These are phyloP conservation scores for Sebastes trivittatus DNA, from an alignment of 2,797 vertebrate species.

Conservation along the genomic window DNA sequence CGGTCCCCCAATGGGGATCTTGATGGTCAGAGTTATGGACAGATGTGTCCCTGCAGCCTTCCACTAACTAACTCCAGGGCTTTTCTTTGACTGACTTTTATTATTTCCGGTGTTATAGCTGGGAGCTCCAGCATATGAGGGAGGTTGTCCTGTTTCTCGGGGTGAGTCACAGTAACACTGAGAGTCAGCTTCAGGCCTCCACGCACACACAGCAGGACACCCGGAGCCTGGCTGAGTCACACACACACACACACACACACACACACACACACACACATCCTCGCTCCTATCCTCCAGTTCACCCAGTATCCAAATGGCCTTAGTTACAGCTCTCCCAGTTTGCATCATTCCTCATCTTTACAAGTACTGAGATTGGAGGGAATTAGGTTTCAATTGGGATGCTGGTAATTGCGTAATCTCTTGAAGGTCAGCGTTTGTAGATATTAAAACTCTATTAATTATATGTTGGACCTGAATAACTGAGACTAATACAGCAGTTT, in stretches of 20 bases:
- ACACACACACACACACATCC: neutral
- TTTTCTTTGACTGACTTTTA: slow-evolving; percentile 14
- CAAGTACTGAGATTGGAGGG: neutral
- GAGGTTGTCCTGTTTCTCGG: slow-evolving; percentile 24
- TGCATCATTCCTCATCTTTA: slow-evolving; percentile 1
- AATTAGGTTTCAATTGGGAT: neutral
- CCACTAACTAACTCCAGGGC: neutral
- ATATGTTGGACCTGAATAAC: neutral
- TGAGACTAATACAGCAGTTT: neutral
- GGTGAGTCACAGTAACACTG: slow-evolving; percentile 55
- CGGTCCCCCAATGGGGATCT: neutral
- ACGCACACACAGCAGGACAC: slow-evolving; percentile 10
- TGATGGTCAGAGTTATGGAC: neutral
- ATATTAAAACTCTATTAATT: slow-evolving; percentile 4
- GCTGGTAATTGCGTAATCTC: neutral
- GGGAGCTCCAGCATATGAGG: slow-evolving; percentile 3
- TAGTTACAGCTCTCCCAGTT: neutral
- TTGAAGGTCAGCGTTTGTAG: slow-evolving; percentile 5
- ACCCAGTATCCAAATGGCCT: neutral
- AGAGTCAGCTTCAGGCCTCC: slow-evolving; percentile 31
- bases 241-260: neutral
- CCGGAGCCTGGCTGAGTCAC: slow-evolving; percentile 35
- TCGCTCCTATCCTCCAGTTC: neutral
- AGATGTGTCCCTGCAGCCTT: neutral
- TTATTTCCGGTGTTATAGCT: slow-evolving; percentile 27